Percentiles rank a stretch among this genome's conserved stretches.
These are phyloP conservation scores for Mormyrops boulengeri DNA, from an alignment of 2,797 vertebrate genomes.

Conservation along the genomic window DNA sequence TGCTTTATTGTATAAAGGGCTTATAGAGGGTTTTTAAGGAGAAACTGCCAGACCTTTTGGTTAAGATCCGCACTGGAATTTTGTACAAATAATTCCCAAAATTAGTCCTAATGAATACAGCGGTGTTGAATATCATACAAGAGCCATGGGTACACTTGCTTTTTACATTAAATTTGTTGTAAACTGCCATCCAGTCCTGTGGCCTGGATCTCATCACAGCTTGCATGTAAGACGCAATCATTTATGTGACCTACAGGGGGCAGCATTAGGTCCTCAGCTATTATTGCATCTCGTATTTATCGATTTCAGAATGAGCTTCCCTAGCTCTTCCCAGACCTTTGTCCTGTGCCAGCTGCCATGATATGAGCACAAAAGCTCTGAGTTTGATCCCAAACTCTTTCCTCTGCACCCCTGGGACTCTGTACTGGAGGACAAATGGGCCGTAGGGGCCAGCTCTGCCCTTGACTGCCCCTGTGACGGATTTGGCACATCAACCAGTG, in stretches of 20 bases:
- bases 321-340: conserved; percentile 6
- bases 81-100: not conserved
- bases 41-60: not conserved
- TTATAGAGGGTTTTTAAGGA: not conserved
- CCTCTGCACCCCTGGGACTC: not conserved
- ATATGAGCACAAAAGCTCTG: conserved; percentile 1
- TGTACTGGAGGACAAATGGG: conserved; percentile 25
- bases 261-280: not conserved
- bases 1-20: not conserved
- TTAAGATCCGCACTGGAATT: not conserved
- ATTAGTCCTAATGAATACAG: not conserved
- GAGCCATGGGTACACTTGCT: not conserved
- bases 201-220: not conserved
- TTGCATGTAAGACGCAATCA: not conserved
- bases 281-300: not conserved
- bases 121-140: not conserved
- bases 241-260: not conserved
- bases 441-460: conserved; percentile 24
- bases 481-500: conserved; percentile 42
- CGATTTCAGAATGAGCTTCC: not conserved
- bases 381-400: conserved; percentile 1
- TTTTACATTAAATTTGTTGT: not conserved
- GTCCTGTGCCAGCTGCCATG: not conserved
- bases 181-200: not conserved
- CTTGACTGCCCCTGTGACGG: conserved; percentile 36